These are phyloP conservation scores for Pantherophis guttatus DNA, from an alignment of 2,113 vertebrate genomes.

Conservation along the genomic window DNA sequence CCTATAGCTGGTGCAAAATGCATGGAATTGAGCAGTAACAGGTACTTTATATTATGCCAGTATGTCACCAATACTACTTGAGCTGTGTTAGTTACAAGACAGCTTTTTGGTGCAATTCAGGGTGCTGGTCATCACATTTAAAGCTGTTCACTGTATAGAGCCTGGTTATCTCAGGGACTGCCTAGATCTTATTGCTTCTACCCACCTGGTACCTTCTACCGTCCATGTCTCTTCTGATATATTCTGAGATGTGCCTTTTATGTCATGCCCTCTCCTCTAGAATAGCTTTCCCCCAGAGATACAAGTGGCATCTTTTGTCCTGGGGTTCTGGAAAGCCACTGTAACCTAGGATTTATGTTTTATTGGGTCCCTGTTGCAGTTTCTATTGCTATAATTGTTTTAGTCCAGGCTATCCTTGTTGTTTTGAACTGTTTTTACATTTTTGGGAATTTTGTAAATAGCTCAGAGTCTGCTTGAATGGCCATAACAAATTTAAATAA, in stretches of 20 bases:
- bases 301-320: neutral
- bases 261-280: neutral
- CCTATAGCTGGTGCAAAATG: neutral
- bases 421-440: neutral
- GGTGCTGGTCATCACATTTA: neutral
- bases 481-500: neutral
- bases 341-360: neutral
- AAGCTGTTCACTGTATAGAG: neutral
- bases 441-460: neutral
- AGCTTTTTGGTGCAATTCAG: neutral
- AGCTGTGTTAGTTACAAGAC: neutral
- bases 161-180: neutral
- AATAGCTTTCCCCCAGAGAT: neutral
- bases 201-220: neutral
- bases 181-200: neutral
- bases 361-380: neutral
- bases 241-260: neutral
- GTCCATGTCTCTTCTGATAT: neutral
- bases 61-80: neutral
- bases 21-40: neutral
- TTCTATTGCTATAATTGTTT: neutral
- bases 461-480: neutral
- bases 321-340: neutral
- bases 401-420: neutral
- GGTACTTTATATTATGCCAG: neutral